phyloP scores from a whole-genome alignment of 2,888 invertebrate species.

The Phasia obesa region DNA sequence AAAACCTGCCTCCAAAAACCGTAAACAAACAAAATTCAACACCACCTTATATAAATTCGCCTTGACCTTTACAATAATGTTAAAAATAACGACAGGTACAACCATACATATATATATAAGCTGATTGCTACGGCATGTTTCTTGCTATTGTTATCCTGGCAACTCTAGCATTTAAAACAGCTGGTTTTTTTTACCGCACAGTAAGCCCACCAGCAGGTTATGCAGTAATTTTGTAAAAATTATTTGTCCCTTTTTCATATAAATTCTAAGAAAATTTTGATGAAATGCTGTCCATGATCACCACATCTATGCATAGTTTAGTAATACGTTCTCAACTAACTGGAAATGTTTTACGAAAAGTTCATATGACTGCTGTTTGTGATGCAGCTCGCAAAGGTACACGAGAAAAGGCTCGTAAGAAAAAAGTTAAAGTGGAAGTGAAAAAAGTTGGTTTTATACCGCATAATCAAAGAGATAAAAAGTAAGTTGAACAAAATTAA shows the following conservation, averaged over 20 bases:
- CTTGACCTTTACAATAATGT: too few species aligned
- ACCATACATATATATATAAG: slow-evolving; percentile 14
- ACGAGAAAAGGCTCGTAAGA: slow-evolving; percentile 88
- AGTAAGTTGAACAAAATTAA: slow-evolving; percentile 80
- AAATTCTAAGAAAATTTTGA: neutral
- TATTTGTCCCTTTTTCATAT: slow-evolving; percentile 14
- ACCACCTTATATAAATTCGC: too few species aligned
- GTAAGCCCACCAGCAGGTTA: slow-evolving; percentile 59
- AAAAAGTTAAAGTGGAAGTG: slow-evolving; percentile 89
- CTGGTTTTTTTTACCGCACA: slow-evolving; percentile 31
- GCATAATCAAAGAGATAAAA: slow-evolving; percentile 86
- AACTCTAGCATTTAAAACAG: slow-evolving; percentile 18
- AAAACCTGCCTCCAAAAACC: too few species aligned
- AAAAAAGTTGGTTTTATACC: slow-evolving; percentile 90
- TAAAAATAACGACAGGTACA: too few species aligned
- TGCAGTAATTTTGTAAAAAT: slow-evolving; percentile 32
- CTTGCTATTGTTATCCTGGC: slow-evolving; percentile 14
- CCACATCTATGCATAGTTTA: slow-evolving; percentile 65
- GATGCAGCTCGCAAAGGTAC: slow-evolving; percentile 93
- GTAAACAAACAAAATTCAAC: too few species aligned
- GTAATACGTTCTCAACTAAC: slow-evolving; percentile 73
- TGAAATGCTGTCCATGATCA: slow-evolving; percentile 68
- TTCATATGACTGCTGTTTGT: slow-evolving; percentile 85
- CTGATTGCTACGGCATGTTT: neutral
- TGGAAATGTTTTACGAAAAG: slow-evolving; percentile 77